Base-by-base conservation (phyloP, 2,888 invertebrate genomes). In the Xestobium rufovillosum region DNA sequence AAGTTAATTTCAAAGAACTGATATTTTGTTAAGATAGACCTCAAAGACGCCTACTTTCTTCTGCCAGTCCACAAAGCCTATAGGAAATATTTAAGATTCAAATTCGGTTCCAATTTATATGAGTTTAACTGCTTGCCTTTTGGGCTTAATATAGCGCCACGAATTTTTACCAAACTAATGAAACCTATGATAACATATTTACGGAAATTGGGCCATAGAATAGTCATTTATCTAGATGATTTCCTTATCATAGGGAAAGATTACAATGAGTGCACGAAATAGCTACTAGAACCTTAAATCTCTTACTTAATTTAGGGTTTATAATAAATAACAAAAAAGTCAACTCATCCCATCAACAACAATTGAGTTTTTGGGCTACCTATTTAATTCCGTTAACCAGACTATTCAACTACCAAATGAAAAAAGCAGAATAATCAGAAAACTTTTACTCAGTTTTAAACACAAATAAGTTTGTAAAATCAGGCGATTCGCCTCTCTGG, bases 91-190 rank as follows among this genome's bases (percentile, higher is more conserved):
- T 39, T 44, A 26, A 13, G 41, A 10, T 44, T 44, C 31, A 12
- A 9, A 4, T 38, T 36, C 19, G 9, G 19, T 14, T 12, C 14
- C 17, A n/a, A 26, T 2, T 14, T 45, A 10, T 45, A 44, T 30
- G 31, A 45, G 33, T 45, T 41, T 27, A 36, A 11, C 16, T 38
- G 41, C 14, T 17, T 45, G 2, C 40, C 40, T 3, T 46, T 46
- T 27, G 42, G 40, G 4, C 26, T 42, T 6, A 25, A 14, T 9
- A 23, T 33, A 2, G 46, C 35, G 8, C 46, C 46, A 4, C 39
- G 25, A 9, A 14, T 26, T 14, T 46, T 45, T 14, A 46, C 46
- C n/a, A 45, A 46, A 35, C 3, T 45, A 4, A 11, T 42, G 9
- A 45, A 45, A 27, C 39, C 41, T 6, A 34, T 37, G 11, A 11